Conservation (phyloP, 2,888 invertebrate species). For the Tinea trinotella region DNA sequence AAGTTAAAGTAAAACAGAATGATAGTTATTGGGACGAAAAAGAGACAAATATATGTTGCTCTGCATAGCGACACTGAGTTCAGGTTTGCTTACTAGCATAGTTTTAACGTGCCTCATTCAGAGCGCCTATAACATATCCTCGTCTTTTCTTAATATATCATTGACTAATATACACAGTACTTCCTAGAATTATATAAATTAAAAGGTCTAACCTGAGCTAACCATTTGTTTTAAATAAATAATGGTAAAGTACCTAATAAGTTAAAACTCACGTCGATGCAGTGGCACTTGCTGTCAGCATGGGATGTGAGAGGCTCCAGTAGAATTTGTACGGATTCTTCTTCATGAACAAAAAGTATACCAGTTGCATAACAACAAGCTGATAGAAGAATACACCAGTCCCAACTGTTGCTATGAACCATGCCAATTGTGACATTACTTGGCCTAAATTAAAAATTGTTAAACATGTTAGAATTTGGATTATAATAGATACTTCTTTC, state of each 20-base stretch:
- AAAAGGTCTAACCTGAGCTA: too few relatives aligned
- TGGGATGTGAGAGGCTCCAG: constrained; percentile 84
- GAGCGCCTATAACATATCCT: too few relatives aligned
- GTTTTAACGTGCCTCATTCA: too few relatives aligned
- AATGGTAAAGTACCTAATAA: background rate
- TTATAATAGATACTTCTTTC: background rate
- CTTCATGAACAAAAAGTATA: constrained; percentile 84
- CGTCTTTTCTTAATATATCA: too few relatives aligned
- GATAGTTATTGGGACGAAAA: too few relatives aligned
- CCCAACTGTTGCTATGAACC: constrained; percentile 87
- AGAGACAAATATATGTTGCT: too few relatives aligned
- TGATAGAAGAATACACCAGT: constrained; percentile 88
- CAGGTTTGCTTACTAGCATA: too few relatives aligned
- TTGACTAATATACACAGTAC: too few relatives aligned
- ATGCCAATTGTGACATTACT: constrained; percentile 77
- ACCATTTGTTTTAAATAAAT: background rate
- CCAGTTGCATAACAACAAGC: constrained; percentile 85
- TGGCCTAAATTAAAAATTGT: constrained; percentile 46
- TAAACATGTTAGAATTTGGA: background rate
- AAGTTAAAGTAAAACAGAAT: too few relatives aligned
- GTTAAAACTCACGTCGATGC: constrained; percentile 85
- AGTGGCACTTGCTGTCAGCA: constrained; percentile 90
- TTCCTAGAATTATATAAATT: too few relatives aligned
- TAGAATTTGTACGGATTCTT: constrained; percentile 92
- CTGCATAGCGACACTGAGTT: too few relatives aligned